Conservation (phyloP, 2,113 vertebrate species). For the Lophochroa leadbeateri region DNA sequence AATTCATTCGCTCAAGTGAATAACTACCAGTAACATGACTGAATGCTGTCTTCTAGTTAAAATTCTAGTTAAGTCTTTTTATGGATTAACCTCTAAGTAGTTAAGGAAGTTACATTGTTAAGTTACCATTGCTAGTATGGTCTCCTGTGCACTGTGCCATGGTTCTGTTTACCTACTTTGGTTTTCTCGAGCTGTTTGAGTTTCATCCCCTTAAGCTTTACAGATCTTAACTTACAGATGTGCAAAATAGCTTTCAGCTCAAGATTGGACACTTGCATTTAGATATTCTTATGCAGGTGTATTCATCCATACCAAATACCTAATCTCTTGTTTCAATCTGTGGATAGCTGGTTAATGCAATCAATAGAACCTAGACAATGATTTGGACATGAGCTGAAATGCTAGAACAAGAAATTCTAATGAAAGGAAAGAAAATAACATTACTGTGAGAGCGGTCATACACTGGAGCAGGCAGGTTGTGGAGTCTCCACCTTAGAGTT, state of each 20-base stretch:
- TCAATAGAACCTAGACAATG: neutral
- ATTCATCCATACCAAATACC: neutral
- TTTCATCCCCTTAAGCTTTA: neutral
- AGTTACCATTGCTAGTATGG: neutral
- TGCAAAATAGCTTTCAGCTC: neutral
- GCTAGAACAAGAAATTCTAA: neutral
- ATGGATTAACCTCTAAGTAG: neutral
- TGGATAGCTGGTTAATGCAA: neutral
- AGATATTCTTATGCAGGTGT: neutral
- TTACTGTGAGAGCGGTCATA: neutral
- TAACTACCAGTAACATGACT: neutral
- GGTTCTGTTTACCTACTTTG: neutral
- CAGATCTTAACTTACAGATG: neutral
- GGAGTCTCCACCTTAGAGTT: neutral
- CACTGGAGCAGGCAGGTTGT: neutral
- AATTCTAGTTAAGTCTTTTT: neutral
- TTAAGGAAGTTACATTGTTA: neutral
- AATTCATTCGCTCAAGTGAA: neutral
- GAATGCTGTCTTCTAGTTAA: neutral
- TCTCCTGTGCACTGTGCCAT: neutral
- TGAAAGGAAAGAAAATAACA: neutral
- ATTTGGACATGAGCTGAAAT: neutral
- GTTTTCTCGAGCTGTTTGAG: neutral
- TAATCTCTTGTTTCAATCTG: neutral
- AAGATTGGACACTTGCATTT: neutral